These are phyloP conservation scores for Vanessa tameamea DNA, from an alignment of 1,140 invertebrate genomes.

Conservation along the genomic window DNA sequence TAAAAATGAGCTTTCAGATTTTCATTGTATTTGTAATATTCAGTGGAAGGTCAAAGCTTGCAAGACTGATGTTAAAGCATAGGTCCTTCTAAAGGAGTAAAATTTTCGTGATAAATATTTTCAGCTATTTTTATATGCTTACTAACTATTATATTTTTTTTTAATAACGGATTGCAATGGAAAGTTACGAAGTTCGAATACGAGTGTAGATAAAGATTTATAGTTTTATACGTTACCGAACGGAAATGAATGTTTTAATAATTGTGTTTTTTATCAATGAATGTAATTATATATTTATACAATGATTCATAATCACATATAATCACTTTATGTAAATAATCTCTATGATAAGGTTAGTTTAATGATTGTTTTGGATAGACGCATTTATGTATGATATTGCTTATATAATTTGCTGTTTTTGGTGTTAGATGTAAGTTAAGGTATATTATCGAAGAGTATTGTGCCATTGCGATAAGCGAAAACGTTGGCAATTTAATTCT, in stretches of 20 bases:
- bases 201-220: constrained; percentile 39
- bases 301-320: constrained; percentile 43
- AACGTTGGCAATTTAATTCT: too few relatives aligned
- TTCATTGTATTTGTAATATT: constrained; percentile 38
- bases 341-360: constrained; percentile 40
- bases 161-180: constrained; percentile 22
- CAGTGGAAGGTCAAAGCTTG: constrained; percentile 61
- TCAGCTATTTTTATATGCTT: constrained; percentile 67
- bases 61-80: constrained; percentile 65
- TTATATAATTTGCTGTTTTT: constrained; percentile 67
- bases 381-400: constrained; percentile 61
- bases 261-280: constrained; percentile 46
- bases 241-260: constrained; percentile 34
- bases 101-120: constrained; percentile 59
- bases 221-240: constrained; percentile 45
- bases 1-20: constrained; percentile 32
- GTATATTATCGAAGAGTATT: not conserved
- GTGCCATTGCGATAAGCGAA: too few relatives aligned
- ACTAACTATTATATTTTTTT: constrained; percentile 36
- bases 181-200: constrained; percentile 17
- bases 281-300: constrained; percentile 58
- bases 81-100: constrained; percentile 66
- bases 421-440: constrained; percentile 54
- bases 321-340: constrained; percentile 51
- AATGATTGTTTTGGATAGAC: constrained; percentile 42